Percentiles rank a stretch among this genome's conserved stretches.
phyloP scores from a whole-genome alignment of 37 sponge, comb jelly and placozoan species.

The Chondrosia reniformis region DNA sequence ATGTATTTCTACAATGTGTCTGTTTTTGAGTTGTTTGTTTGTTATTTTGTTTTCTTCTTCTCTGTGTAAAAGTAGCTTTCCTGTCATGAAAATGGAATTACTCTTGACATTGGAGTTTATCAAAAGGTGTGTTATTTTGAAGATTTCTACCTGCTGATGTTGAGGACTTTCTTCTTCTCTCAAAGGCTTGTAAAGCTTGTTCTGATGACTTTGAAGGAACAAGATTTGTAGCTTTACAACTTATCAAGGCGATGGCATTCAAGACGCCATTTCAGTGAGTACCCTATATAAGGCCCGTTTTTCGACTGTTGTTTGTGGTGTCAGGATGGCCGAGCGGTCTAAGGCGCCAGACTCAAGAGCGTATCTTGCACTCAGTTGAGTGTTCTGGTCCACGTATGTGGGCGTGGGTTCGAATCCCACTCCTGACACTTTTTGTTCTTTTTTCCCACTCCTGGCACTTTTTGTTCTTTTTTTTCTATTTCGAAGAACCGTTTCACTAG shows the following conservation, averaged over 20 bases:
- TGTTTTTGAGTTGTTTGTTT: neutral
- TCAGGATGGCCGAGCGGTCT: slow-evolving; percentile 99
- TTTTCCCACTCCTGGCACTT: too few species aligned
- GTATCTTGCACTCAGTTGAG: slow-evolving; percentile 65
- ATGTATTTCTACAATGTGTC: too few species aligned
- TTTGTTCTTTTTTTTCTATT: neutral
- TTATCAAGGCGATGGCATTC: neutral
- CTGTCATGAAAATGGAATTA: slow-evolving; percentile 2
- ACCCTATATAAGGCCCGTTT: slow-evolving; percentile 2
- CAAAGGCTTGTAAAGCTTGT: slow-evolving; percentile 6
- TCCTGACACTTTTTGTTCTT: slow-evolving; percentile 90
- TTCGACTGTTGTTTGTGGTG: slow-evolving; percentile 23
- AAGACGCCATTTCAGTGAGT: neutral
- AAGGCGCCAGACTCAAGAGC: slow-evolving; percentile 99
- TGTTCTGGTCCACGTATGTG: slow-evolving; percentile 99
- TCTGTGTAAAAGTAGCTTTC: neutral
- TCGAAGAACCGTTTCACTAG: slow-evolving; percentile 35
- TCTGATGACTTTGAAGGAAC: slow-evolving; percentile 3
- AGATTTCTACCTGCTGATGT: neutral
- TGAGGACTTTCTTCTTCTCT: neutral
- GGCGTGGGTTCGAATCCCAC: slow-evolving; percentile 99
- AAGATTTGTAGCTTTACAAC: neutral
- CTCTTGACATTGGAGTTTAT: neutral
- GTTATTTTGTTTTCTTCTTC: neutral
- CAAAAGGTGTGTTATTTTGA: neutral